Evolutionary conservation across 2,113 vertebrate genomes (phyloP).

Genomic region (Rhinopomastus cyanomelas): DNA sequence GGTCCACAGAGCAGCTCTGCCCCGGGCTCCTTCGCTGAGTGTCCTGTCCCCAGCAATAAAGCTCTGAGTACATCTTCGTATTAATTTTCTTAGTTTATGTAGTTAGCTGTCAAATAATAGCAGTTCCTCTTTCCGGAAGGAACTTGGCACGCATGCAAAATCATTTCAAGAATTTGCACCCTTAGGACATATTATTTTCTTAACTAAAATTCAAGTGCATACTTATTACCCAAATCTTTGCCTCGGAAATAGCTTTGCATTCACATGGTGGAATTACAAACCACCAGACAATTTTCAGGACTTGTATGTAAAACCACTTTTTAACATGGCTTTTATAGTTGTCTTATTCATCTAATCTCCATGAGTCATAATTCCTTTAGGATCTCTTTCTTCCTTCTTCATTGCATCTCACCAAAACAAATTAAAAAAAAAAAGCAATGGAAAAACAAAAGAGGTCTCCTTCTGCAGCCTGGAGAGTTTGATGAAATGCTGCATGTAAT

Average conservation of each 20-base stretch:
- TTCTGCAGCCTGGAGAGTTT: neutral
- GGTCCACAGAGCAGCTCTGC: accelerated
- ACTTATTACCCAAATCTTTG: conserved; percentile 40
- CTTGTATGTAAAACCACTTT: conserved; percentile 34
- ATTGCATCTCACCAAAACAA: conserved; percentile 21
- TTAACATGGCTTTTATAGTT: conserved; percentile 19
- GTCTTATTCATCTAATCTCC: conserved; percentile 55
- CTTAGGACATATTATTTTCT: conserved; percentile 50
- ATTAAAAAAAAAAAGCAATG: neutral
- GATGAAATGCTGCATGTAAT: neutral
- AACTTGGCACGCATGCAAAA: neutral
- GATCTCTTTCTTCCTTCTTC: conserved; percentile 16
- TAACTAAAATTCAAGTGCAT: conserved; percentile 57
- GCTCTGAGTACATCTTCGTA: neutral
- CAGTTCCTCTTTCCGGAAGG: conserved; percentile 3
- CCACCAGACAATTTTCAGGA: conserved; percentile 34
- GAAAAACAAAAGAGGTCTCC: neutral
- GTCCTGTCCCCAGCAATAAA: neutral
- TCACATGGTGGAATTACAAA: conserved; percentile 38
- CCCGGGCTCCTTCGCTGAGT: accelerated
- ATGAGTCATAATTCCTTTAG: conserved; percentile 58
- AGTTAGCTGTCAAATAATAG: conserved; percentile 47
- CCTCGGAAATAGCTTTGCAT: conserved; percentile 3
- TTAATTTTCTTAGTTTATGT: conserved; percentile 1
- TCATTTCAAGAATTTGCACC: neutral